Evolutionary conservation across 2,113 vertebrate genomes (phyloP), one percentile per base, ranked within the genome.

Genomic region (Protobothrops mucrosquamatus): DNA sequence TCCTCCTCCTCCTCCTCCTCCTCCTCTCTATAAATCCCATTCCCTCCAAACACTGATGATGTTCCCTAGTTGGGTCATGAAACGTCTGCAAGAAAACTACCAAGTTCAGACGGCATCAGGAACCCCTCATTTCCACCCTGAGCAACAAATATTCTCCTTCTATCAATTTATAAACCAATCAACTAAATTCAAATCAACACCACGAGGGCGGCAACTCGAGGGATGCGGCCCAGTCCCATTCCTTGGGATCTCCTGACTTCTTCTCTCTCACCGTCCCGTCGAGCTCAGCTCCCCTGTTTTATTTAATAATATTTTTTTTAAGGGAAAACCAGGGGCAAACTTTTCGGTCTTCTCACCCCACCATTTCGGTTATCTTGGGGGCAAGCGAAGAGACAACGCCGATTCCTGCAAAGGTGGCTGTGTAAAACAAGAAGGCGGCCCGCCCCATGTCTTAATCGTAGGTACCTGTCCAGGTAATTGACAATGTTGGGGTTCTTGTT

Each of bases 401-500:
- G 15, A 34, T 7, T 15, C 20, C n/a, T 39, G n/a, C 34, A 6
- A 74, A 39, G 4, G n/a, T 2, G 2, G 69, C 15, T 74, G n/a
- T 0, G 1, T 39, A 39, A 74, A 74, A 39, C 6, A 14, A 74
- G 15, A 20, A n/a, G n/a, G 7, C 15, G 15, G n/a, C 69, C 34
- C 8, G 6, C 15, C 15, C 15, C n/a, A 0, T 22, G n/a, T n/a
- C 26, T 20, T 20, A 39, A 81, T 22, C 7, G 34, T 6, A 81
- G 15, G 34, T 97, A 99, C 99, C 99, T 99, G 98, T 99, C 99
- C 97, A 99, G 96, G 95, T 99, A 99, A 97, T 99, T 99, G 95
- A 99, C 99, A 1, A 99, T 99, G 94, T 99, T 99, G 34, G 99
- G 99, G 96, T 99, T 99, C 96, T 99, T 99, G 98, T 99, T 99